phyloP scores from a whole-genome alignment of 2,113 vertebrate genomes.

The Acanthochromis polyacanthus region DNA sequence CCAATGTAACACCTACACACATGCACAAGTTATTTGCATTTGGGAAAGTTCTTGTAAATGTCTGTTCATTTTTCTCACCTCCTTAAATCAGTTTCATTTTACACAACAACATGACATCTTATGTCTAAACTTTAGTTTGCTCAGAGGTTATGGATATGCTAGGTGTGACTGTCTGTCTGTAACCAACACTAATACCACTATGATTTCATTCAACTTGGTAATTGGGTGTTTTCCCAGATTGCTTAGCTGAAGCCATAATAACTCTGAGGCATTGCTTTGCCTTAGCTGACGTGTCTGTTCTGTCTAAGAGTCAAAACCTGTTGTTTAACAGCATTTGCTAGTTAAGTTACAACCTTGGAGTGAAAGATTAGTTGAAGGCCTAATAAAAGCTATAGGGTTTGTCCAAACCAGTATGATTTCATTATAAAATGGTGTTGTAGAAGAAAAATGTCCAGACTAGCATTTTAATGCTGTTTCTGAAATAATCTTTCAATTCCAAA shows the following conservation, averaged over 20 bases:
- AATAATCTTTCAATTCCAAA: no score
- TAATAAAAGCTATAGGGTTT: no score
- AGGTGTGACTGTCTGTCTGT: neutral
- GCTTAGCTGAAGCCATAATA: neutral
- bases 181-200: neutral
- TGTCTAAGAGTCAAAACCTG: neutral
- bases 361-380: no score
- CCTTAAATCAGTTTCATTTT: constrained; percentile 30
- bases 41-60: constrained; percentile 52
- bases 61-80: constrained; percentile 12
- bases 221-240: neutral
- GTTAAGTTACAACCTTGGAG: no score
- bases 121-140: constrained; percentile 6
- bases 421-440: no score
- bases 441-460: no score
- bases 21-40: constrained; percentile 57
- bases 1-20: constrained; percentile 52
- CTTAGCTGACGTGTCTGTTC: neutral
- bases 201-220: neutral
- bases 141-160: neutral
- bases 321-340: neutral
- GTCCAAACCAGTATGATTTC: no score
- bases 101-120: constrained; percentile 29
- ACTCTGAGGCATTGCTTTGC: neutral
- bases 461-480: no score